phyloP scores from a whole-genome alignment of 2,797 vertebrate genomes.

The Anableps anableps region DNA sequence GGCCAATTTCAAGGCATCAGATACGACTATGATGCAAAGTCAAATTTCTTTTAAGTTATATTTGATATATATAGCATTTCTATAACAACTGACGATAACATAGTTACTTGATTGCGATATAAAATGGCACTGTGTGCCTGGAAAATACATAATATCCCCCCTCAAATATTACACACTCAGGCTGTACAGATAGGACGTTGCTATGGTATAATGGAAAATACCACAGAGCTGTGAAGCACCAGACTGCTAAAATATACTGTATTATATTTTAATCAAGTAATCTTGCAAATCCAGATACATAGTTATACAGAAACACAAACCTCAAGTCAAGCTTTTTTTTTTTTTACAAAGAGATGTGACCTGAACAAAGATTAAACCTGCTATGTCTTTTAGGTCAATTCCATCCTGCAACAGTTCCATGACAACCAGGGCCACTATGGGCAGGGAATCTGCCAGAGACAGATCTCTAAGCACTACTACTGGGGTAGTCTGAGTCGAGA shows the following conservation, averaged over 20 bases:
- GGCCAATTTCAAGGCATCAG: too few species aligned
- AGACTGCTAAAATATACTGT: background rate
- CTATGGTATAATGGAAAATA: background rate
- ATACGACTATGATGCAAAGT: too few species aligned
- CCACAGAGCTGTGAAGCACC: background rate
- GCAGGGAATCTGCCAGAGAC: slow-evolving; percentile 56
- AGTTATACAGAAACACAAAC: background rate
- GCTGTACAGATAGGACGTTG: background rate
- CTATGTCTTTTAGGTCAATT: slow-evolving; percentile 54
- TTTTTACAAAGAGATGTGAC: background rate
- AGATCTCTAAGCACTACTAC: slow-evolving; percentile 64
- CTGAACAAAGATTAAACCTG: background rate
- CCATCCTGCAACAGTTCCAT: slow-evolving; percentile 69
- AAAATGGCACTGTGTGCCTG: too few species aligned
- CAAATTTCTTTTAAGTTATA: too few species aligned
- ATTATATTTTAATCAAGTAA: background rate
- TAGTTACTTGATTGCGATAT: too few species aligned
- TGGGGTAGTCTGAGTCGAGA: slow-evolving; percentile 71
- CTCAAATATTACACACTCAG: background rate
- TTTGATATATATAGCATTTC: too few species aligned
- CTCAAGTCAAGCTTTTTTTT: too few species aligned
- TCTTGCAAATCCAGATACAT: background rate
- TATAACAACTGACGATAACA: too few species aligned
- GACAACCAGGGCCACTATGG: slow-evolving; percentile 70
- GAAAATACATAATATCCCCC: too few species aligned